These are phyloP conservation scores for Cynopterus brachyotis DNA, from an alignment of 2,113 vertebrate genomes.

Conservation along the genomic window DNA sequence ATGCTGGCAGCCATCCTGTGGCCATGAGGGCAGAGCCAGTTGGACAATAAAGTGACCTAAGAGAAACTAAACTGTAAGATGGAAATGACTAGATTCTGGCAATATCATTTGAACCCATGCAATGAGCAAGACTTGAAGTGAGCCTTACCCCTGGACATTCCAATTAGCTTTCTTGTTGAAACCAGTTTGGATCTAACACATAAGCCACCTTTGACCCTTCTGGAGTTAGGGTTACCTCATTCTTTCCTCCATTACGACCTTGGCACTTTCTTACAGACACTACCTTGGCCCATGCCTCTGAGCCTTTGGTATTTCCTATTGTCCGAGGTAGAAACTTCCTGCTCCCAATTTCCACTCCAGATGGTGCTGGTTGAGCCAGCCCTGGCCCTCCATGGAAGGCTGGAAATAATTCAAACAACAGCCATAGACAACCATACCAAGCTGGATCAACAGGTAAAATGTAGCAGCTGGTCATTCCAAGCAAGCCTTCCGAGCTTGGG, in stretches of 20 bases:
- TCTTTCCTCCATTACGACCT: background rate
- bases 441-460: background rate
- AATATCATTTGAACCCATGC: background rate
- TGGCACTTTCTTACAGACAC: background rate
- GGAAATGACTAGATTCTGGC: background rate
- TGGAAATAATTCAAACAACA: background rate
- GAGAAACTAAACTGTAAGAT: background rate
- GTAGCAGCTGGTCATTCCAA: rapidly evolving
- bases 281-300: background rate
- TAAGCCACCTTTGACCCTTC: background rate
- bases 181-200: background rate
- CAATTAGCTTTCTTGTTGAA: background rate
- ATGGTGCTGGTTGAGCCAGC: background rate
- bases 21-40: background rate
- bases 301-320: background rate
- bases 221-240: background rate
- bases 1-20: slow-evolving; percentile 25
- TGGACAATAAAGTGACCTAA: background rate
- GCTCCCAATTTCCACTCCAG: background rate
- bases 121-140: background rate
- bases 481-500: background rate
- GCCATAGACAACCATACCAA: background rate
- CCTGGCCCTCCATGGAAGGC: background rate
- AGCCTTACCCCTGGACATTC: background rate
- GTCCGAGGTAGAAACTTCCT: background rate